Conservation (phyloP, 2,888 invertebrate species). For the Diloba caeruleocephala region DNA sequence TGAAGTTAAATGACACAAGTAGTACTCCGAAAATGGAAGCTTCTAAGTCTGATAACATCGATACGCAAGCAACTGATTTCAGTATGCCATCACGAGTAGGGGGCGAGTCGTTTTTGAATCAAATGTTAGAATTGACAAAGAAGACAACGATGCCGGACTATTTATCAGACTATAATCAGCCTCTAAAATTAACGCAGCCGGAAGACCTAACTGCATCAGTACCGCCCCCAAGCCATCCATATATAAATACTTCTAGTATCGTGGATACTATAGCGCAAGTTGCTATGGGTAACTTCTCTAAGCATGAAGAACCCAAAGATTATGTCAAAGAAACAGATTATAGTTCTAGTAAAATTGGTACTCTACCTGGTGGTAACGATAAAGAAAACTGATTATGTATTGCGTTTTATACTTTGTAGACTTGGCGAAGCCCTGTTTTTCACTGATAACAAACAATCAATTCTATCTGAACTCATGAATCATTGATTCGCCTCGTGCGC, state of each 20-base stretch:
- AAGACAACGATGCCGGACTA: slow-evolving; percentile 87
- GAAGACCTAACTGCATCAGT: slow-evolving; percentile 85
- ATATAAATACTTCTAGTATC: slow-evolving; percentile 76
- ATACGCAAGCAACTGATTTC: slow-evolving; percentile 80
- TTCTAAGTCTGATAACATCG: slow-evolving; percentile 72
- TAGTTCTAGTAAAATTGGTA: slow-evolving; percentile 65
- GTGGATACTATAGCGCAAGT: slow-evolving; percentile 83
- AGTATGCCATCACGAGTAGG: slow-evolving; percentile 84
- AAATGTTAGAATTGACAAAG: slow-evolving; percentile 87
- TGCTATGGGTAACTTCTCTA: slow-evolving; percentile 80
- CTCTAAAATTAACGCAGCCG: slow-evolving; percentile 89
- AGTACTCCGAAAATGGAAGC: slow-evolving; percentile 86
- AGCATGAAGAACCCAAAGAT: slow-evolving; percentile 80
- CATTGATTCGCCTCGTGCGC: no score
- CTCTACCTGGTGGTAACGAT: slow-evolving; percentile 59
- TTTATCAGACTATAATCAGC: slow-evolving; percentile 85
- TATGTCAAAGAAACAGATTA: slow-evolving; percentile 82
- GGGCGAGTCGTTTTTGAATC: slow-evolving; percentile 85
- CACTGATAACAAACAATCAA: no score
- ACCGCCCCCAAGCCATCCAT: slow-evolving; percentile 84
- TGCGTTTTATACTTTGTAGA: no score
- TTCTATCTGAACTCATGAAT: no score
- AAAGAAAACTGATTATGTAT: slow-evolving; percentile 63
- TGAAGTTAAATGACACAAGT: slow-evolving; percentile 80
- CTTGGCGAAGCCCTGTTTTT: no score